Evolutionary conservation across 1,140 invertebrate genomes (phyloP).

Genomic region (Trypoxylus dichotomus): DNA sequence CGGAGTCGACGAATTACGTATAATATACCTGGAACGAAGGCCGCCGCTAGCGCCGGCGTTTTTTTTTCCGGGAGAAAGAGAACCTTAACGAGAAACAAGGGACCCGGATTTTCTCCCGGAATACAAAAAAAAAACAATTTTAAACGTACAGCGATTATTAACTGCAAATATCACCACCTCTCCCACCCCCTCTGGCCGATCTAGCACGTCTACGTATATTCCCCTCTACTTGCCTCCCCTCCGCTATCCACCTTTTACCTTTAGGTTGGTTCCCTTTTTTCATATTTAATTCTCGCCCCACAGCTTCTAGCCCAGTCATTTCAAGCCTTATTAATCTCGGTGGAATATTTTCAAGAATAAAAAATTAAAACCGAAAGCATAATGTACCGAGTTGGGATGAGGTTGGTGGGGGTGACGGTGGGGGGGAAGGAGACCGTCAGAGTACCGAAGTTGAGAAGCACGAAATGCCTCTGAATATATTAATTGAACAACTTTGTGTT

Average conservation of each 20-base stretch:
- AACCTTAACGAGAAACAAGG: slow-evolving; percentile 17
- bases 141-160: slow-evolving; percentile 19
- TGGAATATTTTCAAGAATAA: slow-evolving; percentile 49
- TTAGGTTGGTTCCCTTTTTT: slow-evolving; percentile 34
- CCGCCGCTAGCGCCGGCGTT: background rate
- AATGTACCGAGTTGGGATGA: slow-evolving; percentile 42
- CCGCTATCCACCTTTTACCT: background rate
- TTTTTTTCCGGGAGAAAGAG: background rate
- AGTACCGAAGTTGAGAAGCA: slow-evolving; percentile 12
- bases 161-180: slow-evolving; percentile 12
- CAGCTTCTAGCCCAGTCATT: slow-evolving; percentile 42
- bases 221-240: background rate
- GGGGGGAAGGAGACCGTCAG: slow-evolving; percentile 8
- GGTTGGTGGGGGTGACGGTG: slow-evolving; percentile 27
- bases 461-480: slow-evolving; percentile 43
- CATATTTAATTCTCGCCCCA: slow-evolving; percentile 49
- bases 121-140: slow-evolving; percentile 19
- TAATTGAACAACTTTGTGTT: slow-evolving; percentile 50
- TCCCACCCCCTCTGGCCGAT: background rate
- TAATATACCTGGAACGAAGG: slow-evolving; percentile 6
- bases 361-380: slow-evolving; percentile 51
- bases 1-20: slow-evolving; percentile 12
- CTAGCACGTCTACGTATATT: background rate
- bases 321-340: slow-evolving; percentile 49
- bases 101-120: slow-evolving; percentile 22